A percentile compares a stretch with the other conserved stretches of the same genome.
Conservation (phyloP, 2,888 invertebrate genomes). For the Mesorhabditis belari region DNA sequence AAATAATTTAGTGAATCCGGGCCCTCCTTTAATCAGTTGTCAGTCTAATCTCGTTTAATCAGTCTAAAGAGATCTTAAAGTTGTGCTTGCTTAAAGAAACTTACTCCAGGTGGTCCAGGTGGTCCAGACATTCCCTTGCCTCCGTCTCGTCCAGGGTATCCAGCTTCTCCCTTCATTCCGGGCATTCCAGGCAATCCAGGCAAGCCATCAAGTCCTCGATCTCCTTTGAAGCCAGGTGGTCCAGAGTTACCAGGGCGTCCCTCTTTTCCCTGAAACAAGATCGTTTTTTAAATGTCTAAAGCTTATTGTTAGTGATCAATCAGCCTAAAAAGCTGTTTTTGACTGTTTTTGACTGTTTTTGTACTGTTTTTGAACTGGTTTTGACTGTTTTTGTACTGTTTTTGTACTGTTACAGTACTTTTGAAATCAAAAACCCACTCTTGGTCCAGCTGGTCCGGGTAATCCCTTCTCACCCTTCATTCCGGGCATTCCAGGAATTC, state of each 20-base stretch:
- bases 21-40: too few relatives aligned
- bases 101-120: constrained; percentile 52
- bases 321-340: too few relatives aligned
- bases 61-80: too few relatives aligned
- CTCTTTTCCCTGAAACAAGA: constrained; percentile 47
- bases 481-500: constrained; percentile 56
- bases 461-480: constrained; percentile 51
- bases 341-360: too few relatives aligned
- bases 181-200: constrained; percentile 54
- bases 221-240: constrained; percentile 52
- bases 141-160: constrained; percentile 47
- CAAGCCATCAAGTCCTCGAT: constrained; percentile 50
- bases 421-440: constrained; percentile 54
- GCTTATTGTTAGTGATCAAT: too few relatives aligned
- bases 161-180: constrained; percentile 57
- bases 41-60: too few relatives aligned
- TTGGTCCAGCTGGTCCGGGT: constrained; percentile 67
- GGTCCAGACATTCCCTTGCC: constrained; percentile 47
- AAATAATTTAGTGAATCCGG: too few relatives aligned
- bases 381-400: too few relatives aligned
- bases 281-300: too few relatives aligned
- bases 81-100: too few relatives aligned
- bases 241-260: constrained; percentile 50
- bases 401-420: too few relatives aligned
- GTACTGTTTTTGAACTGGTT: too few relatives aligned